These are phyloP conservation scores for Tenebrosternarchus preto DNA, from an alignment of 2,113 vertebrate genomes.

Conservation along the genomic window DNA sequence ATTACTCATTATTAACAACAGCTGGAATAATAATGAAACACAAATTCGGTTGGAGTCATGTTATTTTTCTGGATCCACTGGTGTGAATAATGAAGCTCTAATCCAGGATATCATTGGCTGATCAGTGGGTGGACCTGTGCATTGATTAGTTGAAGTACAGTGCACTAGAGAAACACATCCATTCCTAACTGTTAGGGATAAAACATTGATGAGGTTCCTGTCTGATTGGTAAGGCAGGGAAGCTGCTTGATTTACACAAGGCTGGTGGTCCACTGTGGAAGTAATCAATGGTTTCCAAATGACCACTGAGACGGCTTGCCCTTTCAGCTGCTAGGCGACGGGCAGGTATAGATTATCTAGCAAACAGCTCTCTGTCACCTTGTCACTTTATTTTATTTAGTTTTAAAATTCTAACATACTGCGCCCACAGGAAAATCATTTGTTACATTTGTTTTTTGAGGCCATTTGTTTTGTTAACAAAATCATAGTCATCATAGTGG, in stretches of 20 bases:
- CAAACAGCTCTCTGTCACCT: background rate
- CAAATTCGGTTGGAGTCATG: conserved; percentile 4
- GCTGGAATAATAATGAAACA: conserved; percentile 33
- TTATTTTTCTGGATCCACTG: conserved; percentile 25
- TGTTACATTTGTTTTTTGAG: no score
- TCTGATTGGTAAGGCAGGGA: conserved; percentile 24
- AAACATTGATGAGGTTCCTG: conserved; percentile 20
- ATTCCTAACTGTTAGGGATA: conserved; percentile 8
- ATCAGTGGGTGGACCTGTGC: background rate
- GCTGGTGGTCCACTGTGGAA: conserved; percentile 9
- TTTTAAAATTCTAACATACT: background rate
- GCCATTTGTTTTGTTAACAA: no score
- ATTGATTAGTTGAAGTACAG: conserved; percentile 21
- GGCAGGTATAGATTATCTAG: background rate
- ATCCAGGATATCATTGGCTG: conserved; percentile 1
- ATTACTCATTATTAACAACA: conserved; percentile 25
- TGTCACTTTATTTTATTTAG: background rate
- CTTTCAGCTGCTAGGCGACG: conserved; percentile 21
- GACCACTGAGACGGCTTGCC: background rate
- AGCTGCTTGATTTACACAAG: conserved; percentile 19
- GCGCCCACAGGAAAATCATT: no score
- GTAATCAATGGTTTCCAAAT: conserved; percentile 37
- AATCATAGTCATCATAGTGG: no score
- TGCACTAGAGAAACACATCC: background rate
- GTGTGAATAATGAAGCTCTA: conserved; percentile 30